phyloP scores from a whole-genome alignment of 2,113 vertebrate genomes.

The Microcebus jonahi region DNA sequence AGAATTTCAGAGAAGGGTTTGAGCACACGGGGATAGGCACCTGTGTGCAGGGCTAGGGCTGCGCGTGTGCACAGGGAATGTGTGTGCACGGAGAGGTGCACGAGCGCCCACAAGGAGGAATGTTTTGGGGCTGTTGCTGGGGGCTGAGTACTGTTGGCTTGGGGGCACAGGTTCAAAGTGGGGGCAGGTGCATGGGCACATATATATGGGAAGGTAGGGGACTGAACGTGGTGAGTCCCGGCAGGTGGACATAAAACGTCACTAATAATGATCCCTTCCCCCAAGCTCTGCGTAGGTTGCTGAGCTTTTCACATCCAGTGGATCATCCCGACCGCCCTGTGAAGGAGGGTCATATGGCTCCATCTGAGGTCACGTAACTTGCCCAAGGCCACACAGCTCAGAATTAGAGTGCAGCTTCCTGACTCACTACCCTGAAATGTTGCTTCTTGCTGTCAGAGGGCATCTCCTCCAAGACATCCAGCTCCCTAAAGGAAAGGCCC shows the following conservation, averaged over 20 bases:
- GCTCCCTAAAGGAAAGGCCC: neutral
- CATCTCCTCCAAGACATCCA: neutral
- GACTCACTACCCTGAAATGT: neutral
- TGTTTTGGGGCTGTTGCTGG: neutral
- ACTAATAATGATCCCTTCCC: neutral
- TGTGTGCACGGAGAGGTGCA: neutral
- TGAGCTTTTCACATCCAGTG: neutral
- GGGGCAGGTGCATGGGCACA: neutral
- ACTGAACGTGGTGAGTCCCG: neutral
- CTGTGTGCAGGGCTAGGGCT: neutral
- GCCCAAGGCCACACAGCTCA: neutral
- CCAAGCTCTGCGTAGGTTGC: neutral
- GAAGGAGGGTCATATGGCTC: neutral
- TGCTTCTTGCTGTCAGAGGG: neutral
- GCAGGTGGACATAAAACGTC: neutral
- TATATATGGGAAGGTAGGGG: neutral
- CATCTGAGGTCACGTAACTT: neutral
- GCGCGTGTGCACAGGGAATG: neutral
- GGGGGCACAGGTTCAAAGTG: neutral
- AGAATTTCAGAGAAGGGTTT: conserved; percentile 16
- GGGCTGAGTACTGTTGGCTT: neutral
- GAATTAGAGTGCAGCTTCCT: conserved; percentile 1
- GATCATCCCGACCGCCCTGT: neutral
- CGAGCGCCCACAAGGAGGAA: neutral
- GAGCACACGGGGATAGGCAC: neutral